Conservation (phyloP, 2,797 vertebrate species). For the Dromococcyx pavoninus region DNA sequence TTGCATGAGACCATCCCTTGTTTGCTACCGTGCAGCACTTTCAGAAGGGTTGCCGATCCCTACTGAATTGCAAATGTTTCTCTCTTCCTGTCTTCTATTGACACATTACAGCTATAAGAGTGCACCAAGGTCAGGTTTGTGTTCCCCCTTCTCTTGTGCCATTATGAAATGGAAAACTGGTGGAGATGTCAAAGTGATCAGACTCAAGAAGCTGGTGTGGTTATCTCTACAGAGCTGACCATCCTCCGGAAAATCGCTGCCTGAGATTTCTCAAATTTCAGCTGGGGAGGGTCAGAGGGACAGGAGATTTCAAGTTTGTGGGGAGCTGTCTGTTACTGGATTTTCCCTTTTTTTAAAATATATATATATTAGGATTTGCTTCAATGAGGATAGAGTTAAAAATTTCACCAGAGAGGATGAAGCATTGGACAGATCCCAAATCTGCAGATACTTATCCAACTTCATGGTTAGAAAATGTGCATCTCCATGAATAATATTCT, state of each 20-base stretch:
- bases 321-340: neutral
- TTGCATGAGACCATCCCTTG: neutral
- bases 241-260: neutral
- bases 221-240: neutral
- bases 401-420: neutral
- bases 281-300: neutral
- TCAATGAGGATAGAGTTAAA: neutral
- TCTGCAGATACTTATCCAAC: neutral
- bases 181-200: neutral
- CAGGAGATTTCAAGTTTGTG: neutral
- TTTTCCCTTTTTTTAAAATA: neutral
- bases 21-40: neutral
- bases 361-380: neutral
- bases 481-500: neutral
- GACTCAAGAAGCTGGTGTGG: neutral
- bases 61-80: neutral
- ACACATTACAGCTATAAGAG: neutral
- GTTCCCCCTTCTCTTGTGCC: neutral
- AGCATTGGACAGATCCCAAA: neutral
- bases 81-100: neutral
- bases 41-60: neutral
- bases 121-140: neutral
- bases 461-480: neutral
- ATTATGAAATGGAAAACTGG: neutral
- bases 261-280: neutral